A percentile compares a stretch with the other conserved stretches of the same genome.
These are phyloP conservation scores for Eupithecia pulchellata DNA, from an alignment of 2,888 invertebrate genomes.

Conservation along the genomic window DNA sequence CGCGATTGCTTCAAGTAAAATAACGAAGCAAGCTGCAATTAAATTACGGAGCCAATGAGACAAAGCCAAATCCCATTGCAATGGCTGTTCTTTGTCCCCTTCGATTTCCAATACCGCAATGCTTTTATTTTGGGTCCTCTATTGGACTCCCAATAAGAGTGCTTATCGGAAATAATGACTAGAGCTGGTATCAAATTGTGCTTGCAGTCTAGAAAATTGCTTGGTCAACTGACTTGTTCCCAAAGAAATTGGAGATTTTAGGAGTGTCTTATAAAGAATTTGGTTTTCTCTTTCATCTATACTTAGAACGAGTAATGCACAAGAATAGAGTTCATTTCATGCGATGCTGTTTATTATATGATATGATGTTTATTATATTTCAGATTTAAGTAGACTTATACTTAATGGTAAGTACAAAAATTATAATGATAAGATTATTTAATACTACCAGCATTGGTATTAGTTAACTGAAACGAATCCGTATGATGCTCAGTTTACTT, in stretches of 20 bases:
- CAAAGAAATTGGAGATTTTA: background rate
- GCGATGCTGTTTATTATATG: background rate
- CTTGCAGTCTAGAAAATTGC: conserved; percentile 24
- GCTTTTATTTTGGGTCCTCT: conserved; percentile 37
- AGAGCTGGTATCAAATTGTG: conserved; percentile 27
- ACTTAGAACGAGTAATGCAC: background rate
- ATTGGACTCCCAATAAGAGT: conserved; percentile 35
- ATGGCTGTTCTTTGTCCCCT: conserved; percentile 37
- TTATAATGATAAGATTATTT: no score
- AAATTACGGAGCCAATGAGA: conserved; percentile 36
- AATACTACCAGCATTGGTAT: no score
- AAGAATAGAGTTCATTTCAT: background rate
- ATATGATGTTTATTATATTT: background rate
- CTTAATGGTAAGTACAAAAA: no score
- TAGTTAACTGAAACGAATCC: no score
- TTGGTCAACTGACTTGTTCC: conserved; percentile 11
- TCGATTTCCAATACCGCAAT: conserved; percentile 40
- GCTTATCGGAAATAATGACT: conserved; percentile 40
- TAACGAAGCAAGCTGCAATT: conserved; percentile 29
- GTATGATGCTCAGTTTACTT: no score
- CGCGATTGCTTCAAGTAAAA: conserved; percentile 6
- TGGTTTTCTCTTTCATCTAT: background rate
- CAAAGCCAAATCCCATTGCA: conserved; percentile 35
- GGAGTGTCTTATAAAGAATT: background rate
- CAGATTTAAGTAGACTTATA: background rate